Evolutionary conservation across 2,113 vertebrate genomes (phyloP), one percentile per base, ranked within the genome.

Genomic region (Daphoenositta chrysoptera): DNA sequence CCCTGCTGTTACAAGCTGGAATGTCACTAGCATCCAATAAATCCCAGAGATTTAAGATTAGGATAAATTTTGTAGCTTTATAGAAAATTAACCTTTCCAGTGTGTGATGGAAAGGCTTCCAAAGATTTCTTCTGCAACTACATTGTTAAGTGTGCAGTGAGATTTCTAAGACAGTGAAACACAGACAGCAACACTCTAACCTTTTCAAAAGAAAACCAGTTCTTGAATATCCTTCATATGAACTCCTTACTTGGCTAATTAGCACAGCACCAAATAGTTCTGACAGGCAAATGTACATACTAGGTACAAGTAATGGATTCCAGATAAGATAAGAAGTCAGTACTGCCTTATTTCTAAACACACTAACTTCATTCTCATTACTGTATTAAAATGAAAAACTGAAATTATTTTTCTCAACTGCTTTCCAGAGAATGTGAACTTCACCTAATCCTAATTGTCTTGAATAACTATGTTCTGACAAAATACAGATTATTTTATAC

Each of bases 241-340:
- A 93, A 63, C 44, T 93, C 39, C 35, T 80, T 58, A 64, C 39
- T 44, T 79, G 44, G 42, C 21, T 96, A 63, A 93, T 65, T 83
- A 96, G 48, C 33, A 83, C 30, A 61, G 53, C 33, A 83, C 33
- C 17, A 87, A 37, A 40, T 54, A 90, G 39, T 58, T 82, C 81
- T 94, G 90, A 73, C 63, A 86, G 39, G 35, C 47, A 88, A 87
- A 91, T 40, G 64, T 61, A 72, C 54, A n/a, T 9, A 79, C 45
- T 19, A 68, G 63, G 75, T 68, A 80, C 42, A 88, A 73, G 35
- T 63, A 90, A 93, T 50, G 73, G 61, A 87, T 91, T 94, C 70
- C 63, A 91, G 61, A 51, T 35, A 44, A 93, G 80, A 51, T 28
- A 63, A 88, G 37, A 44, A 93, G 35, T 39, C 51, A 51, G 63